Base-by-base conservation (phyloP, 2,113 vertebrate genomes). In the Cyanoramphus novaezelandiae region DNA sequence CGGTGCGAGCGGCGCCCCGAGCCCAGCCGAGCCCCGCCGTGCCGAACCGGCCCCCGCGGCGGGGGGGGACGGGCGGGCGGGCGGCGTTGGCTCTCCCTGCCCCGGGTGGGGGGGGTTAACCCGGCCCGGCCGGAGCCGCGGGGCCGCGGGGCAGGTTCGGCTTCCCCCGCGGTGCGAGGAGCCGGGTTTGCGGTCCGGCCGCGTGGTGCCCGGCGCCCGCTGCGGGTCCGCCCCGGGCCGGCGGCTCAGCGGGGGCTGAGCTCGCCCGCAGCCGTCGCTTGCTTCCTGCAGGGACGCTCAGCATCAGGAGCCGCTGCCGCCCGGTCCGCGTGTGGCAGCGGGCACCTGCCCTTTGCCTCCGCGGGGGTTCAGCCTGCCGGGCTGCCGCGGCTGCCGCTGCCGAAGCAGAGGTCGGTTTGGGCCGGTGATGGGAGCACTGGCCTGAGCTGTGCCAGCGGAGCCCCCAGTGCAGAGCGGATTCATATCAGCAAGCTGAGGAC, bases 261-360 rank as follows among this genome's bases (percentile, higher is more conserved):
- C 52, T 41, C 14, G 16, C 4, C 41, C 35, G 0, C 57, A 6
- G 13, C 27, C 14, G 1, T 39, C 6, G 1, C 35, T 41, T 59
- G 35, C 79, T 59, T 21, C 69, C 43, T 50, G 27, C 64, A 64
- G 63, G 74, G 44, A 41, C 44, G 1, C 72, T 44, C 57, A 10
- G 13, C 43, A 80, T 35, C 28, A 31, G 74, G 67, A 80, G 21
- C 10, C 6, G 6, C 35, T 17, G 68, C 44, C 53, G 9, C 37
- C 46, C 4, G 6, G 5, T 11, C n/a, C 4, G 39, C 37, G 55
- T 21, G 33, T 16, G 29, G 49, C 37, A 4, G 49, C 1, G 17
- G 39, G 31, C 17, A 13, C 53, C 14, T 1, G 17, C 53, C 18
- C 2, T 43, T 59, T 37, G 9, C 19, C 46, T 44, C 77, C 0